Evolutionary conservation across 2,888 invertebrate species (phyloP).

Genomic region (Harpagoxenus sublaevis): DNA sequence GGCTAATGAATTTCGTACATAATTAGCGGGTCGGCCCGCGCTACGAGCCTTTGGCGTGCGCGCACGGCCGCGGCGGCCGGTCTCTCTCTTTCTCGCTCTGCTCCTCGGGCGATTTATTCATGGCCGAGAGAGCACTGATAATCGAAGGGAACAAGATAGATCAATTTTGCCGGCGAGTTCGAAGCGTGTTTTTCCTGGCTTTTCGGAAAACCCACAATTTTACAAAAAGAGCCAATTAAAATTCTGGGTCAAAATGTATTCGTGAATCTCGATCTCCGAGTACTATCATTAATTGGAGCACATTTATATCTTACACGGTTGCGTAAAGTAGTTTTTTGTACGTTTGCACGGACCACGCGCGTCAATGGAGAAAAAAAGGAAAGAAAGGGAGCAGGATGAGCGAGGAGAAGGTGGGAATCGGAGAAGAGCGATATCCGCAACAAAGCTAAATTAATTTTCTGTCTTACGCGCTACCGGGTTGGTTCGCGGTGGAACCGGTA

Average conservation of each 20-base stretch:
- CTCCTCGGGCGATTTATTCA: constrained; percentile 40
- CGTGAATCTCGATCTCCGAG: neutral
- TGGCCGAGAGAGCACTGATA: constrained; percentile 4
- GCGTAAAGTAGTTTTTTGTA: neutral
- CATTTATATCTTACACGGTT: neutral
- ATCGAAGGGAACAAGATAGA: constrained; percentile 7
- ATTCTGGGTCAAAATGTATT: neutral
- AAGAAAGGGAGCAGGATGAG: neutral
- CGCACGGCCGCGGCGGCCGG: constrained; percentile 12
- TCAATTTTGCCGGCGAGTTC: neutral
- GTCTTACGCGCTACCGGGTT: constrained; percentile 41
- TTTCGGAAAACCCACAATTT: neutral
- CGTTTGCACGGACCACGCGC: no score
- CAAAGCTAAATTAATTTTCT: constrained; percentile 57
- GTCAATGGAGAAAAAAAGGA: neutral
- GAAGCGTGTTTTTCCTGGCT: neutral
- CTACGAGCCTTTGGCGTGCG: constrained; percentile 38
- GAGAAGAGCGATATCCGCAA: constrained; percentile 36
- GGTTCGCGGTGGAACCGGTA: constrained; percentile 48
- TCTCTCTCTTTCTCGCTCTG: neutral
- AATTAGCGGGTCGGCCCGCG: constrained; percentile 70
- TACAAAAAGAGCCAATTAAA: neutral
- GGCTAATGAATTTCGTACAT: constrained; percentile 82
- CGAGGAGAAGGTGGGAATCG: neutral
- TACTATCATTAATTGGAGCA: neutral